Conservation (phyloP, 2,113 vertebrate genomes). For the Tragelaphus buxtoni region DNA sequence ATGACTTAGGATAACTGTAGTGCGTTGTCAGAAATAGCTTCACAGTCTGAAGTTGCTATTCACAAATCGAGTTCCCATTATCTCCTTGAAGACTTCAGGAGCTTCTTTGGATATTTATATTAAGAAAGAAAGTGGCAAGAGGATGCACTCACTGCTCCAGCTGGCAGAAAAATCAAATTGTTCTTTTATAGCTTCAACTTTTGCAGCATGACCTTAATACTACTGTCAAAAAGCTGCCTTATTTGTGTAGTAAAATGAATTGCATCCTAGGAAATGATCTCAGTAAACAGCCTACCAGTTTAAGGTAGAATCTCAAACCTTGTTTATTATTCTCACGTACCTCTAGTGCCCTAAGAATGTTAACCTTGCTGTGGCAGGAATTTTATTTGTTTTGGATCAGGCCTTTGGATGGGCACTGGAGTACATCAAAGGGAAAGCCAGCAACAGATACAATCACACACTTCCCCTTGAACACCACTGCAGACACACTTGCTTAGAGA, state of each 20-base stretch:
- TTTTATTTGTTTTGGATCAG: not conserved
- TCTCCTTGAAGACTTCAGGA: not conserved
- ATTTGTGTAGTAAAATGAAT: not conserved
- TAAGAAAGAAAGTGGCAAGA: slow-evolving; percentile 32
- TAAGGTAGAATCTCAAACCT: not conserved
- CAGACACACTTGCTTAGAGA: not conserved
- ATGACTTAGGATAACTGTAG: slow-evolving; percentile 59
- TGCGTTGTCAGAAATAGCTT: slow-evolving; percentile 55
- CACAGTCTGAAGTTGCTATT: slow-evolving; percentile 53
- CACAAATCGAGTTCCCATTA: slow-evolving; percentile 53
- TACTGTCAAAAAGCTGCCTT: not conserved
- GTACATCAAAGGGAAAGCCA: not conserved
- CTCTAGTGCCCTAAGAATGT: not conserved
- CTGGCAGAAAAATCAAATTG: not conserved
- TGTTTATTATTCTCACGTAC: not conserved
- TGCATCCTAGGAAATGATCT: not conserved
- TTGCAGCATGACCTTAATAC: not conserved
- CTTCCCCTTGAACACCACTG: not conserved
- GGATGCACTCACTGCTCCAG: not conserved
- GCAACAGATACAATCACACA: not conserved
- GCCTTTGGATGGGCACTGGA: not conserved
- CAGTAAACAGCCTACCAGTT: not conserved
- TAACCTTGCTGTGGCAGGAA: not conserved
- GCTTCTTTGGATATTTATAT: slow-evolving; percentile 3
- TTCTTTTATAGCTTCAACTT: slow-evolving; percentile 22